Evolutionary conservation across 2,113 vertebrate genomes (phyloP).

Genomic region (Syngnathus floridae): DNA sequence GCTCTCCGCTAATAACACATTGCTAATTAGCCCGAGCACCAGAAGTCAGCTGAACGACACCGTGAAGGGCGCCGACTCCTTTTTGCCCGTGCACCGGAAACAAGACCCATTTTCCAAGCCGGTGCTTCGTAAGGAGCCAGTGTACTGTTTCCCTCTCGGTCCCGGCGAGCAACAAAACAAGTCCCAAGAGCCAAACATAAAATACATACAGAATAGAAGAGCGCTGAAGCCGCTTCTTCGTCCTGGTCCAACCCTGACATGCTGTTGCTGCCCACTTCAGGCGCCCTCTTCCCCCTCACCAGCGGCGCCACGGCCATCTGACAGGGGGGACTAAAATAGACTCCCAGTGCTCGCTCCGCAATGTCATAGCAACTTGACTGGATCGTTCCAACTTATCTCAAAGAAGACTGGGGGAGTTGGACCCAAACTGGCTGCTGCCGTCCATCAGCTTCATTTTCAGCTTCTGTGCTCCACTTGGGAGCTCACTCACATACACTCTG

Average conservation of each 20-base stretch:
- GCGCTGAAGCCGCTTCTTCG: slow-evolving; percentile 67
- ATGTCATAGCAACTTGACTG: slow-evolving; percentile 55
- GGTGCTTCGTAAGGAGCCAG: slow-evolving; percentile 41
- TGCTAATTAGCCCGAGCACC: slow-evolving; percentile 46
- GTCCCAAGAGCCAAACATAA: slow-evolving; percentile 26
- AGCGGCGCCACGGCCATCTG: slow-evolving; percentile 62
- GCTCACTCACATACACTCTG: slow-evolving; percentile 28
- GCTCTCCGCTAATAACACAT: slow-evolving; percentile 23
- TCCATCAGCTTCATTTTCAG: slow-evolving; percentile 49
- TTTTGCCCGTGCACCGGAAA: slow-evolving; percentile 21
- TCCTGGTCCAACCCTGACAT: slow-evolving; percentile 69
- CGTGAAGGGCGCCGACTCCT: slow-evolving; percentile 13
- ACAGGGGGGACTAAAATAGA: slow-evolving; percentile 70
- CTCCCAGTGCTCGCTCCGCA: slow-evolving; percentile 46
- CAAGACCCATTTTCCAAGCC: slow-evolving; percentile 19
- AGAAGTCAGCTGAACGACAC: slow-evolving; percentile 26
- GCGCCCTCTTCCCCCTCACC: slow-evolving; percentile 55
- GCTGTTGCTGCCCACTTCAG: slow-evolving; percentile 62
- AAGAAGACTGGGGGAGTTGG: slow-evolving; percentile 27
- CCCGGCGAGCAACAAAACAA: slow-evolving; percentile 37
- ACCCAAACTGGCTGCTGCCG: slow-evolving; percentile 43
- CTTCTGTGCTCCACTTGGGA: slow-evolving; percentile 51
- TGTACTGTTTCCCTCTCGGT: slow-evolving; percentile 56
- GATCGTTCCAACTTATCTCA: slow-evolving; percentile 57
- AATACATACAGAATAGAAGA: slow-evolving; percentile 78